phyloP scores from a whole-genome alignment of 2,888 invertebrate genomes.

The Dynastes hyllus region DNA sequence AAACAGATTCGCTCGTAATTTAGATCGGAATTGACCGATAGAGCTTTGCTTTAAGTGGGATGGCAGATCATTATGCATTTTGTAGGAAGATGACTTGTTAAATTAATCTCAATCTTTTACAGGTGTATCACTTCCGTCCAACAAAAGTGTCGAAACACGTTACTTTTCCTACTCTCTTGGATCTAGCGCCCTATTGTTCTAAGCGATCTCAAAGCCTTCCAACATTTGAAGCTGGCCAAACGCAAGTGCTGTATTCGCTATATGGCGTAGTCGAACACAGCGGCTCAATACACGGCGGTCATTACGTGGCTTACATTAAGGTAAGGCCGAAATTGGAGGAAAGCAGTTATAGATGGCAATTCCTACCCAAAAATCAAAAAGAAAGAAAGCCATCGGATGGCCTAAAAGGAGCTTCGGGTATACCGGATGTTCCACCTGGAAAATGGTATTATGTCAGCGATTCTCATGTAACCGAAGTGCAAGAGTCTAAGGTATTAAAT shows the following conservation, averaged over 20 bases:
- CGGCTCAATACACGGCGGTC: conserved; percentile 91
- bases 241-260: conserved; percentile 81
- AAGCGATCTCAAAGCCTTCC: conserved; percentile 76
- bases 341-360: conserved; percentile 83
- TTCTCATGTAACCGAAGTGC: conserved; percentile 87
- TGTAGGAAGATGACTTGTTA: too few relatives aligned
- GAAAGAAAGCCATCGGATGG: conserved; percentile 67
- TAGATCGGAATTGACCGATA: too few relatives aligned
- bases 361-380: conserved; percentile 75
- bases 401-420: conserved; percentile 68
- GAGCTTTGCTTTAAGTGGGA: too few relatives aligned
- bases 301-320: conserved; percentile 97
- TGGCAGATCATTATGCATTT: too few relatives aligned
- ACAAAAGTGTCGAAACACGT: conserved; percentile 89
- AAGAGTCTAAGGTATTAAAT: conserved; percentile 85
- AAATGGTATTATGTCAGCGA: conserved; percentile 97
- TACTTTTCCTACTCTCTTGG: conserved; percentile 88
- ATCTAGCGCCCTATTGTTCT: conserved; percentile 93
- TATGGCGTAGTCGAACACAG: conserved; percentile 97
- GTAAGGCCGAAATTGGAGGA: conserved; percentile 78
- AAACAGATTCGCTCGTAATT: too few relatives aligned
- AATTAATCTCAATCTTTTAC: neutral
- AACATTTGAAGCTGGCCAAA: conserved; percentile 67
- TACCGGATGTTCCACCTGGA: conserved; percentile 76
- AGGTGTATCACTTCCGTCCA: conserved; percentile 72